Conservation (phyloP, 53 echinoderm and acorn worm species). For the Holothuria scabra region DNA sequence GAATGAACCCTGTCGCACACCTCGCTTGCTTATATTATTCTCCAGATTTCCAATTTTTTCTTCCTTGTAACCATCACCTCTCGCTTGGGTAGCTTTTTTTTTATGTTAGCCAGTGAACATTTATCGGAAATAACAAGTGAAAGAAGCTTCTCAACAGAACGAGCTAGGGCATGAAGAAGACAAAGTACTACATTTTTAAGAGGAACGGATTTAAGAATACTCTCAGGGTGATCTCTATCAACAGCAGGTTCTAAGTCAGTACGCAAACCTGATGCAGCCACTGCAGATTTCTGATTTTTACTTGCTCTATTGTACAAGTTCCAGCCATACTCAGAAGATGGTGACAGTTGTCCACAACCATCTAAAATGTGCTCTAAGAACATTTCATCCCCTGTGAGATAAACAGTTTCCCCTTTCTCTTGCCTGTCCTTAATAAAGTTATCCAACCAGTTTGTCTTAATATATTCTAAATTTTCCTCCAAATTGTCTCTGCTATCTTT, state of each 20-base stretch:
- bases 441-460: background rate
- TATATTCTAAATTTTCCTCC: constrained; percentile 56
- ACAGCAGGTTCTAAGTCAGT: background rate
- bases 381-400: constrained; percentile 74
- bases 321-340: constrained; percentile 71
- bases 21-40: too few relatives aligned
- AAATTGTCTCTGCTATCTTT: constrained; percentile 77
- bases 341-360: constrained; percentile 58
- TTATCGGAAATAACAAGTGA: background rate
- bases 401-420: constrained; percentile 14
- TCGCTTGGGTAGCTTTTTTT: background rate
- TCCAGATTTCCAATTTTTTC: background rate
- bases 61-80: background rate
- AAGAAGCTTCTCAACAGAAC: background rate
- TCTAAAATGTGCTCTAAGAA: constrained; percentile 69
- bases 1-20: background rate
- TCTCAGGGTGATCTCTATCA: constrained; percentile 7
- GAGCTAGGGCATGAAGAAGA: constrained; percentile 10
- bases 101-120: background rate
- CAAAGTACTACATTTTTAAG: background rate
- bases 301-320: constrained; percentile 60
- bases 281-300: constrained; percentile 40
- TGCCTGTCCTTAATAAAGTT: background rate
- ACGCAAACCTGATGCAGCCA: background rate
- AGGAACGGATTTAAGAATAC: background rate